Evolutionary conservation across 64 coral and sea anemone genomes (phyloP).

Genomic region (Acropora tenuis): DNA sequence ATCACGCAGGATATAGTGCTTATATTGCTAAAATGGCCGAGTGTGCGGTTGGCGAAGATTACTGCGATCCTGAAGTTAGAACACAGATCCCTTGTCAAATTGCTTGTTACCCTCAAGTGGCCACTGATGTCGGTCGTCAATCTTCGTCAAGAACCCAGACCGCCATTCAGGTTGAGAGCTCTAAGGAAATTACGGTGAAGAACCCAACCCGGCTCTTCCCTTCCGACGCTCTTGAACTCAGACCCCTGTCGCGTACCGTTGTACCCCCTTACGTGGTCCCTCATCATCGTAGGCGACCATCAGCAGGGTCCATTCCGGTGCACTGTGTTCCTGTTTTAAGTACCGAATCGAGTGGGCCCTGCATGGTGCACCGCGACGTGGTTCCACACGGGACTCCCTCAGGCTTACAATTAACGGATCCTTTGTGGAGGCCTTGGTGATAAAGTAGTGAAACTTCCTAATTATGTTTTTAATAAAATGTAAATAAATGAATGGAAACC

Average conservation of each 20-base stretch:
- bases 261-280: conserved; percentile 19
- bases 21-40: conserved; percentile 66
- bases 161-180: not conserved
- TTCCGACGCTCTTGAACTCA: not conserved
- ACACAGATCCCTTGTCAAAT: conserved; percentile 70
- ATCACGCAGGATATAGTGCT: conserved; percentile 66
- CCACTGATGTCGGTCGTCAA: not conserved
- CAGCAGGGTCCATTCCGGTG: conserved; percentile 7
- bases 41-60: conserved; percentile 48
- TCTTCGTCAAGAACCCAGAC: conserved; percentile 2
- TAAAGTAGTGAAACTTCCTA: not conserved
- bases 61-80: conserved; percentile 54
- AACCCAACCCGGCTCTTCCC: not conserved
- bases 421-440: conserved; percentile 84
- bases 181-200: conserved; percentile 2
- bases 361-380: not conserved
- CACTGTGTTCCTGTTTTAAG: conserved; percentile 35
- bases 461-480: not conserved
- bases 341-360: not conserved
- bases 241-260: not conserved
- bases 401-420: conserved; percentile 44
- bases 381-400: not conserved
- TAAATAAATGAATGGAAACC: not conserved
- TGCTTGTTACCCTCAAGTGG: conserved; percentile 23
- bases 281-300: not conserved